phyloP scores from a whole-genome alignment of 2,113 vertebrate genomes.

The Anolis sagrei region DNA sequence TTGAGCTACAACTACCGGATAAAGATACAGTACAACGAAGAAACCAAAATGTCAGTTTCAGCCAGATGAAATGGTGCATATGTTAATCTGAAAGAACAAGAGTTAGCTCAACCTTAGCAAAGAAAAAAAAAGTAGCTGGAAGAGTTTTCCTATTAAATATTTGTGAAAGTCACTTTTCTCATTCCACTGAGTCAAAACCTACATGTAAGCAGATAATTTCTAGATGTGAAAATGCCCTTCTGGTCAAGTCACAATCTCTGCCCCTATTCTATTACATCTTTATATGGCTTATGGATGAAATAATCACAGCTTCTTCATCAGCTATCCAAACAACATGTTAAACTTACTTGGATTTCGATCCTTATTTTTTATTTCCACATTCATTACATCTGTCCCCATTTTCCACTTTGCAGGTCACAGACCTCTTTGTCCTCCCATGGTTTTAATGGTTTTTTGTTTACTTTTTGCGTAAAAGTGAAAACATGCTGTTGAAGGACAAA shows the following conservation, averaged over 20 bases:
- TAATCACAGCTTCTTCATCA: background rate
- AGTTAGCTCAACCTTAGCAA: no score
- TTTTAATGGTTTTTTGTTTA: conserved; percentile 42
- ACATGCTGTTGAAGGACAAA: background rate
- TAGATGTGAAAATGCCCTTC: background rate
- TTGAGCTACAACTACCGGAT: no score
- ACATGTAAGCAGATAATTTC: background rate
- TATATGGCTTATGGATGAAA: background rate
- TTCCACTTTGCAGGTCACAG: conserved; percentile 42
- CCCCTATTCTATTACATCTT: background rate
- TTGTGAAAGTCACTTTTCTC: background rate
- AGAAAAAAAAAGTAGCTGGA: no score
- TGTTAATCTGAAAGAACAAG: no score
- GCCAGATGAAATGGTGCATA: no score
- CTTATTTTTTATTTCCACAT: conserved; percentile 9
- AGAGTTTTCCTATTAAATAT: background rate
- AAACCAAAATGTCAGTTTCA: no score
- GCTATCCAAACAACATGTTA: background rate
- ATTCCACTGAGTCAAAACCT: background rate
- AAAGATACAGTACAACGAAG: no score
- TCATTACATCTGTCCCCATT: conserved; percentile 46
- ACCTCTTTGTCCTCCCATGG: conserved; percentile 39
- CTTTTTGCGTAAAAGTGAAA: conserved; percentile 17
- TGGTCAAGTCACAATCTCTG: background rate
- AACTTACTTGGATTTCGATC: background rate